These are phyloP conservation scores for Megastigmus dorsalis DNA, from an alignment of 2,888 invertebrate genomes.

Conservation along the genomic window DNA sequence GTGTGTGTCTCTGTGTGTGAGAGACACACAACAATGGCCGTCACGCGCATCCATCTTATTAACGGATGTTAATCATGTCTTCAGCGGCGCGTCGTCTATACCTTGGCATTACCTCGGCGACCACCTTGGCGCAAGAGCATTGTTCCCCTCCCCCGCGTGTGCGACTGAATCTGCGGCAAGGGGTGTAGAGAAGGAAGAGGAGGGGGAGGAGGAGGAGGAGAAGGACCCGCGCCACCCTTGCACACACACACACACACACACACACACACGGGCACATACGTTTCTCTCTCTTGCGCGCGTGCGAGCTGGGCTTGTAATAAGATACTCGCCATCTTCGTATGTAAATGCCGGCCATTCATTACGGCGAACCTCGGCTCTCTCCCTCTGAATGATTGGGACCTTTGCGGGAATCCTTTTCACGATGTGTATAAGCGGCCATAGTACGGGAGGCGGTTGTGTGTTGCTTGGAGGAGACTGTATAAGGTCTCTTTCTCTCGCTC, in stretches of 20 bases:
- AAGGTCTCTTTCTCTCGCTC: no score
- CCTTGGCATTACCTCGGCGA: conserved; percentile 69
- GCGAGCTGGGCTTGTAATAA: conserved; percentile 72
- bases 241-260: conserved; percentile 18
- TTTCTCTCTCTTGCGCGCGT: neutral
- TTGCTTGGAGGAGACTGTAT: no score
- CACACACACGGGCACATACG: conserved; percentile 39
- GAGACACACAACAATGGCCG: conserved; percentile 70
- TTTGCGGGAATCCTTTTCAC: conserved; percentile 71
- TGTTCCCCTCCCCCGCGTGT: conserved; percentile 69
- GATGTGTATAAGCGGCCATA: no score
- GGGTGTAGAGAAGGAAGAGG: no score
- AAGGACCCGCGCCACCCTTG: conserved; percentile 61
- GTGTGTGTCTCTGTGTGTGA: no score
- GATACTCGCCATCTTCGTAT: conserved; percentile 74
- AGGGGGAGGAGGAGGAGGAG: neutral
- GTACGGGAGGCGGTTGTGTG: no score
- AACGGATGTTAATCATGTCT: conserved; percentile 75
- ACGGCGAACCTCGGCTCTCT: conserved; percentile 61
- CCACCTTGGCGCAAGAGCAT: conserved; percentile 72
- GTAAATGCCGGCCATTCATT: conserved; percentile 73
- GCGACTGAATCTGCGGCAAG: conserved; percentile 58
- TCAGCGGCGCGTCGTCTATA: conserved; percentile 73
- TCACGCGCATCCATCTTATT: conserved; percentile 73
- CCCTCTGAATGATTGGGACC: conserved; percentile 72